phyloP scores from a whole-genome alignment of 2,888 invertebrate species.

The Neocrepidodera transversa region DNA sequence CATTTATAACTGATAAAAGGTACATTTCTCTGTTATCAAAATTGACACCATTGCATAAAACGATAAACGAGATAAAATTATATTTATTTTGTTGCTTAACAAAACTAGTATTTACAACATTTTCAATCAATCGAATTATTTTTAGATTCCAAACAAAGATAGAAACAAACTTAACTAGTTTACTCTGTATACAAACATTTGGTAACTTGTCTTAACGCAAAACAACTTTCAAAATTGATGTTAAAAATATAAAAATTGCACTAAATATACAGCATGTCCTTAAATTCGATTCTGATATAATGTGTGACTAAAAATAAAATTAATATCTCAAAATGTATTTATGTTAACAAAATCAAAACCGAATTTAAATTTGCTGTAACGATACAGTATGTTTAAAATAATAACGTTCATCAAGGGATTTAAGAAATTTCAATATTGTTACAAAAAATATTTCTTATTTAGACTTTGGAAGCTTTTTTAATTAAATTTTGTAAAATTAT shows the following conservation, averaged over 20 bases:
- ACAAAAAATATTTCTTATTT: no score
- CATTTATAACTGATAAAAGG: background rate
- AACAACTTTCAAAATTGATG: constrained; percentile 32
- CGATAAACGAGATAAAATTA: constrained; percentile 26
- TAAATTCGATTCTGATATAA: constrained; percentile 7
- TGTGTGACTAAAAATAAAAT: no score
- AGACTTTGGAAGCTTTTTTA: no score
- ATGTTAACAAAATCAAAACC: background rate
- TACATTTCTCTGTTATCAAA: constrained; percentile 4
- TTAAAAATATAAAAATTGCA: constrained; percentile 42
- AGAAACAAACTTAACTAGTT: constrained; percentile 16
- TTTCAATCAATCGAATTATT: background rate
- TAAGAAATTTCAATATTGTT: no score
- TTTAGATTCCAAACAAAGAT: background rate
- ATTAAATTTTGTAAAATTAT: no score
- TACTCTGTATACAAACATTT: constrained; percentile 35
- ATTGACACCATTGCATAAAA: constrained; percentile 17
- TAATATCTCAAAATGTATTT: no score
- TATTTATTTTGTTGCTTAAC: constrained; percentile 18
- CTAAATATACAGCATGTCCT: constrained; percentile 32
- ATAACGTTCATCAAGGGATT: no score
- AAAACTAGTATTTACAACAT: background rate
- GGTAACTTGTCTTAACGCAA: constrained; percentile 40
- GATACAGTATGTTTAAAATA: no score
- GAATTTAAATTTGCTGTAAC: no score